A percentile compares a stretch with the other conserved stretches of the same genome.
Conservation (phyloP, 2,888 invertebrate species). For the Brassicogethes aeneus region DNA sequence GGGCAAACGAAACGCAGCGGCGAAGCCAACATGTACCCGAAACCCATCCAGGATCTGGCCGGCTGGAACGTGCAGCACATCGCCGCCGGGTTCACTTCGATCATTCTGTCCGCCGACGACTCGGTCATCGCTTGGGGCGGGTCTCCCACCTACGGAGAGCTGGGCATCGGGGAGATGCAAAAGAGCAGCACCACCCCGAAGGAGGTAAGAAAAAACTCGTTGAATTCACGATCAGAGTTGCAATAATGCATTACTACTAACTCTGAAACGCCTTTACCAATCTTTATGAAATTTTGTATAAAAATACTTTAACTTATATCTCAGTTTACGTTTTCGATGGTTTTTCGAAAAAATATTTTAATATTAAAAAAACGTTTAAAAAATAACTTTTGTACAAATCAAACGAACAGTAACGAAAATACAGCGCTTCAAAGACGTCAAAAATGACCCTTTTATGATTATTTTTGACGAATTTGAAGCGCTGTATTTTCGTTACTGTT, state of each 20-base stretch:
- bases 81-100: constrained; percentile 74
- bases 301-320: too few relatives aligned
- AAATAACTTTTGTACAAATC: too few relatives aligned
- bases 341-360: too few relatives aligned
- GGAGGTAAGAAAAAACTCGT: constrained; percentile 55
- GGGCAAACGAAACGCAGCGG: constrained; percentile 89
- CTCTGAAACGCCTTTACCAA: not conserved
- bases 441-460: too few relatives aligned
- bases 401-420: too few relatives aligned
- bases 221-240: constrained; percentile 6
- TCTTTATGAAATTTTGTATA: too few relatives aligned
- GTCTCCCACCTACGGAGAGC: constrained; percentile 88
- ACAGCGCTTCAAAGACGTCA: too few relatives aligned
- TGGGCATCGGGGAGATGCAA: constrained; percentile 78
- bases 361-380: too few relatives aligned
- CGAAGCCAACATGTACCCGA: constrained; percentile 95
- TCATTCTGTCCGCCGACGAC: constrained; percentile 83
- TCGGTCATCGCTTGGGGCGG: constrained; percentile 88
- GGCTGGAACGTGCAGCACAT: constrained; percentile 87
- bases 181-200: constrained; percentile 84
- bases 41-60: constrained; percentile 86
- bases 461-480: too few relatives aligned
- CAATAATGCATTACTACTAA: not conserved
- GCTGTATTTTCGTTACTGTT: too few relatives aligned
- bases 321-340: too few relatives aligned